These are phyloP conservation scores for Antennarius maculatus DNA, from an alignment of 2,797 vertebrate genomes.

Conservation along the genomic window DNA sequence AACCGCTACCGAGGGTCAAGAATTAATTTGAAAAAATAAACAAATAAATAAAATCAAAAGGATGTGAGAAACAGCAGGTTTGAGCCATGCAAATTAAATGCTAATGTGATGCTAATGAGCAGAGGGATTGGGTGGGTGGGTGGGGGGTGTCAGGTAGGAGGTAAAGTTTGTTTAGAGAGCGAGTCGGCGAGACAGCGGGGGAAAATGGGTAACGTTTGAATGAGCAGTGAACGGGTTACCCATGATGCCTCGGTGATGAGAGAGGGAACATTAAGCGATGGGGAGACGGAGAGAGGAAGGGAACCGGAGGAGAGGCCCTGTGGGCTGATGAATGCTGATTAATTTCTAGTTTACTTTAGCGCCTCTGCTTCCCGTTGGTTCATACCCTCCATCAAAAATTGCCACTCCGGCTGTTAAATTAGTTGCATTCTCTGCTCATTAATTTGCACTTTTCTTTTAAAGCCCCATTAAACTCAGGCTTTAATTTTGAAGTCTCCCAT, in stretches of 20 bases:
- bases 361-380: slow-evolving; percentile 33
- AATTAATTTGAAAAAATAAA: slow-evolving; percentile 9
- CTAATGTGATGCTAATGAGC: slow-evolving; percentile 91
- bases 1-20: not conserved
- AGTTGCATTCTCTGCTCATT: slow-evolving; percentile 31
- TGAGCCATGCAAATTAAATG: slow-evolving; percentile 79
- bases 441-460: slow-evolving; percentile 37
- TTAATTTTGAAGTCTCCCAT: slow-evolving; percentile 22
- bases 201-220: slow-evolving; percentile 81
- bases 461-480: slow-evolving; percentile 53
- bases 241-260: slow-evolving; percentile 74
- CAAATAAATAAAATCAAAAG: not conserved
- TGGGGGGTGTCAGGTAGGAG: slow-evolving; percentile 73
- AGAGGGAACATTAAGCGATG: slow-evolving; percentile 63
- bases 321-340: slow-evolving; percentile 80
- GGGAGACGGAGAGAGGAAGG: slow-evolving; percentile 34
- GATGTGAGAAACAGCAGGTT: slow-evolving; percentile 36
- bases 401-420: slow-evolving; percentile 27
- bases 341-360: slow-evolving; percentile 64
- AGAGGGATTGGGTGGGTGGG: slow-evolving; percentile 73
- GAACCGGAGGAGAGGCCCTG: slow-evolving; percentile 52
- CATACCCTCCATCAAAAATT: slow-evolving; percentile 34
- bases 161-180: slow-evolving; percentile 91
- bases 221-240: slow-evolving; percentile 87
- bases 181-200: slow-evolving; percentile 83